Percentiles rank a stretch among this genome's conserved stretches.
These are phyloP conservation scores for Leptinotarsa rubiginosa DNA, from an alignment of 2,888 invertebrate species.

Conservation along the genomic window DNA sequence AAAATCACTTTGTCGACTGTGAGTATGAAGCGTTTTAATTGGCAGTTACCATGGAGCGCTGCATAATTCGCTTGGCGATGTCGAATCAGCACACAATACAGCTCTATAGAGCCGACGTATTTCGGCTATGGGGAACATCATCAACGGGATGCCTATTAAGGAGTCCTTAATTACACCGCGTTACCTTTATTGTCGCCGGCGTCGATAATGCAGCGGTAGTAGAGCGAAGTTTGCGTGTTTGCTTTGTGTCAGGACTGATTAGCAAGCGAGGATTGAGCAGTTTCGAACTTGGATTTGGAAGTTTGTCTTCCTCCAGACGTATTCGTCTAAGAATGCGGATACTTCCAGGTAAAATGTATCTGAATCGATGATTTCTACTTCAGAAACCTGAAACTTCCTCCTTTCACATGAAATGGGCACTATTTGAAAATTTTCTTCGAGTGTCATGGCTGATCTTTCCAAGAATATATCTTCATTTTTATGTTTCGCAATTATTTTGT, in stretches of 20 bases:
- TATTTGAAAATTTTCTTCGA: too few relatives aligned
- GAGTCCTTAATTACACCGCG: slow-evolving; percentile 23
- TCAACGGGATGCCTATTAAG: slow-evolving; percentile 29
- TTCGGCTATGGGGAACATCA: slow-evolving; percentile 5
- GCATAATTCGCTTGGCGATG: background rate
- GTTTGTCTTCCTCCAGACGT: background rate
- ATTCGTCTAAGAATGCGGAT: background rate
- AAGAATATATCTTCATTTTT: too few relatives aligned
- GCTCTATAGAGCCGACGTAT: slow-evolving; percentile 1
- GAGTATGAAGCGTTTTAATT: background rate
- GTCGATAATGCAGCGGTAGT: slow-evolving; percentile 21
- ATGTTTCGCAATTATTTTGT: too few relatives aligned
- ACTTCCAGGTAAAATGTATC: background rate
- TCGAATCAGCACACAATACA: background rate
- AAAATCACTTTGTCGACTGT: too few relatives aligned
- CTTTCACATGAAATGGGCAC: too few relatives aligned
- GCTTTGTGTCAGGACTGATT: slow-evolving; percentile 21
- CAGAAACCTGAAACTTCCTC: too few relatives aligned
- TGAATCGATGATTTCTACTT: background rate
- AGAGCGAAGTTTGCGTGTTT: slow-evolving; percentile 14
- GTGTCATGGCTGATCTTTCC: too few relatives aligned
- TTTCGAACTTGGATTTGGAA: background rate
- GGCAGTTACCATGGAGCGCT: background rate
- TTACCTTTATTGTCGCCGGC: slow-evolving; percentile 24
- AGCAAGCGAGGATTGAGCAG: slow-evolving; percentile 23